These are phyloP conservation scores for Tapirus terrestris DNA, from an alignment of 2,113 vertebrate genomes.

Conservation along the genomic window DNA sequence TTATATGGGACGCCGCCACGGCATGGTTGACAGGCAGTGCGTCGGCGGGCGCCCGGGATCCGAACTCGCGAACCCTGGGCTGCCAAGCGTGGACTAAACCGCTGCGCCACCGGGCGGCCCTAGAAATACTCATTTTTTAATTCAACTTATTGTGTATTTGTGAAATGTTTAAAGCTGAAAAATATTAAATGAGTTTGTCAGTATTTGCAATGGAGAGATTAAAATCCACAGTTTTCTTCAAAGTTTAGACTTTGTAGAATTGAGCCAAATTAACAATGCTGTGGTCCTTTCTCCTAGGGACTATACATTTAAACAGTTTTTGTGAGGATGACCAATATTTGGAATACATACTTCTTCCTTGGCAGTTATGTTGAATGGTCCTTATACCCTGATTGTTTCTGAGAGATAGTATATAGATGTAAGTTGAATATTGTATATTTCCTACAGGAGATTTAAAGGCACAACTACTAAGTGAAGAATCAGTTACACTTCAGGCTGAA, in stretches of 20 bases:
- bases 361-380: neutral
- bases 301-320: neutral
- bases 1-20: too few relatives aligned
- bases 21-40: too few relatives aligned
- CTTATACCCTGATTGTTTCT: neutral
- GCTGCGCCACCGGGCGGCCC: too few relatives aligned
- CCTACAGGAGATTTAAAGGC: constrained; percentile 87
- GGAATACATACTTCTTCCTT: neutral
- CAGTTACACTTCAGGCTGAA: constrained; percentile 74
- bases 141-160: neutral
- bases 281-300: neutral
- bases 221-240: neutral
- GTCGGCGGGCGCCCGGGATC: too few relatives aligned
- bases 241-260: neutral
- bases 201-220: neutral
- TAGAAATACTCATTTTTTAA: neutral
- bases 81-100: too few relatives aligned
- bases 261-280: neutral
- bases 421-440: constrained; percentile 21
- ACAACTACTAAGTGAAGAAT: constrained; percentile 60
- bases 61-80: too few relatives aligned
- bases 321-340: neutral
- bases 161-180: constrained; percentile 30
- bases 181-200: neutral
- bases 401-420: neutral